Base-by-base conservation (phyloP, 1,140 invertebrate genomes). In the Eueides isabella region DNA sequence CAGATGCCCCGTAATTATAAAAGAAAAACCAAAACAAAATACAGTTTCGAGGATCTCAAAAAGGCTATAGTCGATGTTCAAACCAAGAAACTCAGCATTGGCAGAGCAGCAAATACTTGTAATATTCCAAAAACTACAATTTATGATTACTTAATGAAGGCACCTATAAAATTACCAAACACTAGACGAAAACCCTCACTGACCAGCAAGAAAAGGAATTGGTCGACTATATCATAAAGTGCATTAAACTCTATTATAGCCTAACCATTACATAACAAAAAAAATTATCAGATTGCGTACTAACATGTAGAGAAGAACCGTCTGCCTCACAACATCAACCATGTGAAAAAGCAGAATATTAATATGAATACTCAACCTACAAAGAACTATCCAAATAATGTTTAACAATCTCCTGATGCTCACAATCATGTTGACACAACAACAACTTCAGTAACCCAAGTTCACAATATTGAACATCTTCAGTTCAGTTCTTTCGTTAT, bases 1-100 rank as follows among this genome's bases (percentile, higher is more conserved):
- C 30, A 80, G 79, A 80, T 80, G 71, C 68, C 74, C 44, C 63
- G 74, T 62, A 73, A 75, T 61, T 75, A 80, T 61, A 72, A 31
- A 44, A 28, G 74, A 65, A 78, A 78, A 19, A 80, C 76, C 5
- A 23, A 44, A 48, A 12, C 66, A 26, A 78, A 68, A 28, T 80
- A 78, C 48, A 62, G 41, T 29, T n/a, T 74, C 26, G 70, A 80
- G 74, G 68, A 80, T 80, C 64, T 76, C 26, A 55, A 61, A 38
- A 67, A 23, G 31, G 79, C 76, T 64, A 33, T 78, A 31, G 55
- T 73, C 41, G 74, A 80, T 62, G 74, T 76, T 41, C 74, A 71
- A 73, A 78, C 9, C 62, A 78, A 80, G 71, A 75, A 65, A 61
- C 70, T 80, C 4, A 80, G 28, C 28, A 26, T 80, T 14, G 64